Percentiles rank a stretch among this genome's conserved stretches.
These are phyloP conservation scores for Lycaena phlaeas DNA, from an alignment of 2,888 invertebrate species.

Conservation along the genomic window DNA sequence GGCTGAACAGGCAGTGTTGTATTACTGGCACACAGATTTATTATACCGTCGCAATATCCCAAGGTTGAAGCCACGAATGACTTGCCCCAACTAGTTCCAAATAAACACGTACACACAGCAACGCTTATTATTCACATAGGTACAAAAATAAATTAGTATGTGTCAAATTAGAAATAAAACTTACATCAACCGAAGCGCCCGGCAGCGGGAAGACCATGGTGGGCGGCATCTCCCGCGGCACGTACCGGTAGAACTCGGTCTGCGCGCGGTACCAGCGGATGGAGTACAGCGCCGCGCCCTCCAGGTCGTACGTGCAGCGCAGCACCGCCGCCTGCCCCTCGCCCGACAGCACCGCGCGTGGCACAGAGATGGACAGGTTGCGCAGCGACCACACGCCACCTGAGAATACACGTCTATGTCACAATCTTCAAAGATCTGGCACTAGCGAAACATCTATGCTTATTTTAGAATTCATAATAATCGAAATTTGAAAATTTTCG, in stretches of 20 bases:
- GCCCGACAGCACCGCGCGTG: slow-evolving; percentile 69
- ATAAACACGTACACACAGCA: background rate
- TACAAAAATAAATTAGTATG: background rate
- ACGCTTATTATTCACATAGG: background rate
- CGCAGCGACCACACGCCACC: slow-evolving; percentile 63
- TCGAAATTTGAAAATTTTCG: too few relatives aligned
- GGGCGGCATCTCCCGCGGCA: slow-evolving; percentile 80
- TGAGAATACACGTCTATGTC: slow-evolving; percentile 19
- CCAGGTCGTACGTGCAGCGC: slow-evolving; percentile 73
- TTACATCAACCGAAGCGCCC: slow-evolving; percentile 82
- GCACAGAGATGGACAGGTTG: slow-evolving; percentile 64
- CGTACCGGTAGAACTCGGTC: slow-evolving; percentile 83
- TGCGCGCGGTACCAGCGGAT: slow-evolving; percentile 83
- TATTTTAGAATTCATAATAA: too few relatives aligned
- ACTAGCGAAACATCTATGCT: too few relatives aligned
- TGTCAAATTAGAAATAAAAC: slow-evolving; percentile 30
- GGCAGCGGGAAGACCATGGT: slow-evolving; percentile 78
- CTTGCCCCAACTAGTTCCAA: background rate
- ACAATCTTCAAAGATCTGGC: too few relatives aligned
- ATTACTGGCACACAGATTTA: too few relatives aligned
- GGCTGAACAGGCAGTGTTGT: too few relatives aligned
- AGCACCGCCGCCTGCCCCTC: slow-evolving; percentile 65
- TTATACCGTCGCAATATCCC: too few relatives aligned
- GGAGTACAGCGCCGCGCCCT: slow-evolving; percentile 78
- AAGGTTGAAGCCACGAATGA: too few relatives aligned